A percentile compares a stretch with the other conserved stretches of the same genome.
These are phyloP conservation scores for Thinocorus orbignyianus DNA, from an alignment of 2,113 vertebrate species.

Conservation along the genomic window DNA sequence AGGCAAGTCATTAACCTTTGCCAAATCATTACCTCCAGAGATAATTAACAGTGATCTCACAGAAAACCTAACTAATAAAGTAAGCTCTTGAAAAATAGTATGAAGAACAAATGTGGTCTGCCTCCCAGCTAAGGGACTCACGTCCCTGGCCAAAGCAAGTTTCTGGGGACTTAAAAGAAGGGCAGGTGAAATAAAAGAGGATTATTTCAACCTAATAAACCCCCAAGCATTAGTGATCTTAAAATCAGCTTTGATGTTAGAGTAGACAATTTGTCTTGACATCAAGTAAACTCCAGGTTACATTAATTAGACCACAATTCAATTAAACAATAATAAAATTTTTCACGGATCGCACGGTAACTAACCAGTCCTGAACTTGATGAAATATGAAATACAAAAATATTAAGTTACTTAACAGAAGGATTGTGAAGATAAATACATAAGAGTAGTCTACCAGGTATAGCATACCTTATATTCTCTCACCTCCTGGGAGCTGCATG, in stretches of 20 bases:
- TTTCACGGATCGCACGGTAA: background rate
- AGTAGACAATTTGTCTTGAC: background rate
- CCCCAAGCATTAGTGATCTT: background rate
- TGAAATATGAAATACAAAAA: background rate
- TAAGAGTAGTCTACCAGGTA: background rate
- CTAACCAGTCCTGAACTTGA: background rate
- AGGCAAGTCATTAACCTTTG: constrained; percentile 69
- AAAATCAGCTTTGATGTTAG: background rate
- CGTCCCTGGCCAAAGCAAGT: background rate
- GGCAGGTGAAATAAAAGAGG: background rate
- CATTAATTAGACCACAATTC: background rate
- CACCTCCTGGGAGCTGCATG: background rate
- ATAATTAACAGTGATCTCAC: constrained; percentile 66
- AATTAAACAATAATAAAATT: background rate
- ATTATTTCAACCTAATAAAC: background rate
- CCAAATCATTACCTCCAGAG: constrained; percentile 62
- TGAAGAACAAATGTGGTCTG: background rate
- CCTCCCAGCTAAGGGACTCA: background rate
- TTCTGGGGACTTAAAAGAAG: background rate
- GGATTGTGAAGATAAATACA: background rate
- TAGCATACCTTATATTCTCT: background rate
- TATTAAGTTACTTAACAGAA: background rate
- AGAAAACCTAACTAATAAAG: constrained; percentile 58
- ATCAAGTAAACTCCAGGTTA: background rate
- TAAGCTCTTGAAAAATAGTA: constrained; percentile 48